phyloP scores from a whole-genome alignment of 2,888 invertebrate species.

The Machimus atricapillus region DNA sequence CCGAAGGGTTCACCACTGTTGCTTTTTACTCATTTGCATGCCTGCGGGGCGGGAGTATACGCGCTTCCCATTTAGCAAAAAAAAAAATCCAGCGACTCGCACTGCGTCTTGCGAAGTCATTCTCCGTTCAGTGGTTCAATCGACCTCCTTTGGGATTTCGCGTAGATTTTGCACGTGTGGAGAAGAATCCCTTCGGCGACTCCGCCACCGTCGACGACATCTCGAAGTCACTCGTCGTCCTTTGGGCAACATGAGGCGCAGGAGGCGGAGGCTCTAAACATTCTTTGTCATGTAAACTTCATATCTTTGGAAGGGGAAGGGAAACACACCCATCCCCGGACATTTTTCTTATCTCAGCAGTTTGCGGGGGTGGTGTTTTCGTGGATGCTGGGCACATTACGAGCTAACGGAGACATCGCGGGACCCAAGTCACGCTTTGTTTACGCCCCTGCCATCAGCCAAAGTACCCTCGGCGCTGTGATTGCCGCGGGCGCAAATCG shows the following conservation, averaged over 20 bases:
- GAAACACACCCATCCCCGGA: background rate
- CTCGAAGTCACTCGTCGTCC: background rate
- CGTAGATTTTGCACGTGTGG: background rate
- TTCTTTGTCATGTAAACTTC: background rate
- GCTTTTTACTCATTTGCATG: background rate
- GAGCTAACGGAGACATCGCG: background rate
- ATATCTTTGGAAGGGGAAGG: background rate
- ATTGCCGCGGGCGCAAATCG: background rate
- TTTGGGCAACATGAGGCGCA: background rate
- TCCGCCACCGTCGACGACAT: background rate
- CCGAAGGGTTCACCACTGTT: background rate
- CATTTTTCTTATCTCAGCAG: background rate
- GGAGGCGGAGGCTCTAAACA: background rate
- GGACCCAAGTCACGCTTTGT: background rate
- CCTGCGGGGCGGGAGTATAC: background rate
- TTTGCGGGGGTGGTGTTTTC: background rate
- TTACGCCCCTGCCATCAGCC: background rate
- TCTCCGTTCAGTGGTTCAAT: background rate
- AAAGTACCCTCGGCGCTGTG: background rate
- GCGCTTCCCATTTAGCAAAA: background rate
- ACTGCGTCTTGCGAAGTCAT: background rate
- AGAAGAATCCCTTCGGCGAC: background rate
- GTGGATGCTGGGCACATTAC: background rate
- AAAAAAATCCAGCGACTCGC: background rate
- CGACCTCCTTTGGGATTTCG: background rate